phyloP scores from a whole-genome alignment of 2,797 vertebrate genomes.

The Eptatretus atami region DNA sequence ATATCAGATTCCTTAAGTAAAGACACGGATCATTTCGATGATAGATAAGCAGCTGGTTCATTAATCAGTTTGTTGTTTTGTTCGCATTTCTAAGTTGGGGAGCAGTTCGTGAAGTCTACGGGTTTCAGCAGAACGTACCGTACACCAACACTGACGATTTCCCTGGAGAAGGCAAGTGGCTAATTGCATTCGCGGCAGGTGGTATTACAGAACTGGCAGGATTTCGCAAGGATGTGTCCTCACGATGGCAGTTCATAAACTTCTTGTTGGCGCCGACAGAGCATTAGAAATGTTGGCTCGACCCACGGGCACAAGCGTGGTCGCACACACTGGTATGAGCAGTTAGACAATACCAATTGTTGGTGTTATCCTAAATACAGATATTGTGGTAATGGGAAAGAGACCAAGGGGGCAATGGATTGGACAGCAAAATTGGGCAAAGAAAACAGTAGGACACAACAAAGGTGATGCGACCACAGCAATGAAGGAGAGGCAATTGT shows the following conservation, averaged over 20 bases:
- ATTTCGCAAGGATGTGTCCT: conserved; percentile 50
- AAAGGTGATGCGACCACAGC: too few relatives aligned
- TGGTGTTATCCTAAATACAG: too few relatives aligned
- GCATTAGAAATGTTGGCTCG: conserved; percentile 35
- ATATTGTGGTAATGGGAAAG: too few relatives aligned
- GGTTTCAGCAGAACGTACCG: conserved; percentile 14
- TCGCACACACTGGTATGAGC: conserved; percentile 31
- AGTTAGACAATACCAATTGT: too few relatives aligned
- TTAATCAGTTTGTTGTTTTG: too few relatives aligned
- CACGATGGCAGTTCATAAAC: conserved; percentile 46
- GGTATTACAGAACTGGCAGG: conserved; percentile 40
- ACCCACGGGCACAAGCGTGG: conserved; percentile 29
- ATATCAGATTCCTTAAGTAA: too few relatives aligned
- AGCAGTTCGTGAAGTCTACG: conserved; percentile 44
- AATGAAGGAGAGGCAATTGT: too few relatives aligned
- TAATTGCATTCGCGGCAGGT: conserved; percentile 28
- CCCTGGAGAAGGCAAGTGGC: conserved; percentile 29
- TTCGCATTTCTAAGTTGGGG: conserved; percentile 28
- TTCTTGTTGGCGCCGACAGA: conserved; percentile 53
- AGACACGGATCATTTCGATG: too few relatives aligned
- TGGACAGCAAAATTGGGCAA: too few relatives aligned
- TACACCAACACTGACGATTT: conserved; percentile 33
- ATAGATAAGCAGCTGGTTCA: too few relatives aligned
- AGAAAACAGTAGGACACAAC: too few relatives aligned
- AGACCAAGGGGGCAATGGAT: too few relatives aligned